Percentiles rank a stretch among this genome's conserved stretches.
Conservation (phyloP, 2,797 vertebrate species). For the Labroides dimidiatus region DNA sequence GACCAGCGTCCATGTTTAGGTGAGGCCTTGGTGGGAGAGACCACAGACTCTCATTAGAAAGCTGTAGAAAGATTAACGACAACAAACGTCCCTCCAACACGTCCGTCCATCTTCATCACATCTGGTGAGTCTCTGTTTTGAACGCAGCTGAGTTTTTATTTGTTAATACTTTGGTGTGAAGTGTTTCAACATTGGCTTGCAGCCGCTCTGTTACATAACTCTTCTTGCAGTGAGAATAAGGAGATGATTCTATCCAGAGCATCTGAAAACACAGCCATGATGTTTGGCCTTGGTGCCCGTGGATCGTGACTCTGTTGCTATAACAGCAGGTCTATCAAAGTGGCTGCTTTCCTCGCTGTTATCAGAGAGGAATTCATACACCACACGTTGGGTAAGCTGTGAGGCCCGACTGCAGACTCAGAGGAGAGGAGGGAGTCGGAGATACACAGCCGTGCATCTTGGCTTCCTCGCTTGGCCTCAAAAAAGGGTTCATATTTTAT, state of each 20-base stretch:
- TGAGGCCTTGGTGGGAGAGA: too few relatives aligned
- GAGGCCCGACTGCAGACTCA: constrained; percentile 25
- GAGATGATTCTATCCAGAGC: constrained; percentile 52
- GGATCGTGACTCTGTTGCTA: constrained; percentile 64
- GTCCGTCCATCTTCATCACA: constrained; percentile 19
- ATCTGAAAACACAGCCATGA: constrained; percentile 65
- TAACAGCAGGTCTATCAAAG: constrained; percentile 59
- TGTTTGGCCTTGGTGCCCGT: constrained; percentile 68
- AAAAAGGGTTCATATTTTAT: constrained; percentile 65
- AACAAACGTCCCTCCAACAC: constrained; percentile 6
- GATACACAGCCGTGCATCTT: constrained; percentile 26
- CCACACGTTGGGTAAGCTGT: constrained; percentile 47
- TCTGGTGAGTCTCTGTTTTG: constrained; percentile 17
- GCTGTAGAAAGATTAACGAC: too few relatives aligned
- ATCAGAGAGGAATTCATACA: constrained; percentile 55
- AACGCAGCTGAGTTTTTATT: not conserved
- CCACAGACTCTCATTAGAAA: too few relatives aligned
- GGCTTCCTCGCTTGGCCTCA: constrained; percentile 31
- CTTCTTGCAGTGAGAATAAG: constrained; percentile 20
- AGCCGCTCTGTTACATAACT: constrained; percentile 10
- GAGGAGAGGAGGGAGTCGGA: constrained; percentile 6
- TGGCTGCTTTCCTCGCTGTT: constrained; percentile 59
- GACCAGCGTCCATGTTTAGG: too few relatives aligned
- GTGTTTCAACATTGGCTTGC: constrained; percentile 5
- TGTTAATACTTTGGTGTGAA: not conserved